Percentiles rank a stretch among this genome's conserved stretches.
phyloP scores from a whole-genome alignment of 1,140 invertebrate genomes.

The Chrysopa pallens region DNA sequence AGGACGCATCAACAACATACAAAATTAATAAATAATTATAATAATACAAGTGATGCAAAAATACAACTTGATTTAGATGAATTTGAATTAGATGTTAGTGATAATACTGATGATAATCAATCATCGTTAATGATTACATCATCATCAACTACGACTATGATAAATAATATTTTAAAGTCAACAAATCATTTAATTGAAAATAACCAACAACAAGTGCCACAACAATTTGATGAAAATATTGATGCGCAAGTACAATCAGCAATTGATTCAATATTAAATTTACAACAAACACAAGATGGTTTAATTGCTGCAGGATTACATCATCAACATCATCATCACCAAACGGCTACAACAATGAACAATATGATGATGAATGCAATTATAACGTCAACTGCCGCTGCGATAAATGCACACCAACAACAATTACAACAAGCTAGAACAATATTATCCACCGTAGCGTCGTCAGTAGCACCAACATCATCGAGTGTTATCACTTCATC shows the following conservation, averaged over 20 bases:
- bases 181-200: too few species aligned
- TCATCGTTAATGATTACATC: too few species aligned
- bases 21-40: too few species aligned
- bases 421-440: neutral
- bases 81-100: too few species aligned
- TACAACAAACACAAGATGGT: conserved; percentile 27
- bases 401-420: neutral
- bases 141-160: too few species aligned
- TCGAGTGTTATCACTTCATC: neutral
- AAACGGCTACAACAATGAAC: too few species aligned
- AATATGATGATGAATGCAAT: neutral
- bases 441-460: neutral
- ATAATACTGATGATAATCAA: too few species aligned
- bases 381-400: conserved; percentile 7
- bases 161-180: too few species aligned
- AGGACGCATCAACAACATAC: neutral
- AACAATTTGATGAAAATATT: conserved; percentile 35
- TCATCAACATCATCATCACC: too few species aligned
- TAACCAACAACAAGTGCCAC: too few species aligned
- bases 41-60: too few species aligned
- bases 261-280: conserved; percentile 57
- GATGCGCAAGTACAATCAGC: conserved; percentile 60
- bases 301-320: neutral
- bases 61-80: too few species aligned
- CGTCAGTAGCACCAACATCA: neutral